These are phyloP conservation scores for Brachionus calyciflorus DNA, from an alignment of 1,140 invertebrate species.

Conservation along the genomic window DNA sequence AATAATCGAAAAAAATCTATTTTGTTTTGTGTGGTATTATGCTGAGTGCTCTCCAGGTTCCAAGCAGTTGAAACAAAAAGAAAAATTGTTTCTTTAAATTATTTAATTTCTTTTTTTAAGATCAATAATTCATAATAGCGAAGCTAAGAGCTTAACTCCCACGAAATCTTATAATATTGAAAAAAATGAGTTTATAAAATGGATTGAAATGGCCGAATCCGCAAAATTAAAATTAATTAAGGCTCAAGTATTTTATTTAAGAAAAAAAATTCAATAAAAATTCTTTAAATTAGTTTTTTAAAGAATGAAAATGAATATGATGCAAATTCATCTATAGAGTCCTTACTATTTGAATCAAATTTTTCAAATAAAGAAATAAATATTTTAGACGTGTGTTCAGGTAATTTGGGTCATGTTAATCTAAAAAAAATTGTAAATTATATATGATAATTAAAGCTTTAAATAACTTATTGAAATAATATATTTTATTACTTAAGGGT, in stretches of 20 bases:
- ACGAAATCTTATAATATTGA: conserved; percentile 13
- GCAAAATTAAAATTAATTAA: conserved; percentile 1
- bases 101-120: too few species aligned
- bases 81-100: too few species aligned
- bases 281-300: background rate
- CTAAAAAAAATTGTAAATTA: conserved; percentile 37
- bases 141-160: too few species aligned
- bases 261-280: background rate
- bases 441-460: background rate
- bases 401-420: conserved; percentile 3
- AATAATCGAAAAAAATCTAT: too few species aligned
- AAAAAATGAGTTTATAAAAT: background rate
- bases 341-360: background rate
- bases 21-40: too few species aligned
- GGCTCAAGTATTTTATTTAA: background rate
- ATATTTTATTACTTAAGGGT: background rate
- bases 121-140: too few species aligned
- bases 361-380: conserved; percentile 18
- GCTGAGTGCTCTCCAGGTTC: too few species aligned
- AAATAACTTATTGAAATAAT: background rate
- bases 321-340: background rate
- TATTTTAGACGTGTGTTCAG: conserved; percentile 38
- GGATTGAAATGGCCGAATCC: conserved; percentile 35
- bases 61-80: too few species aligned
- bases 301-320: conserved; percentile 9